Conservation (phyloP, 2,797 vertebrate species). For the Coreius guichenoti region DNA sequence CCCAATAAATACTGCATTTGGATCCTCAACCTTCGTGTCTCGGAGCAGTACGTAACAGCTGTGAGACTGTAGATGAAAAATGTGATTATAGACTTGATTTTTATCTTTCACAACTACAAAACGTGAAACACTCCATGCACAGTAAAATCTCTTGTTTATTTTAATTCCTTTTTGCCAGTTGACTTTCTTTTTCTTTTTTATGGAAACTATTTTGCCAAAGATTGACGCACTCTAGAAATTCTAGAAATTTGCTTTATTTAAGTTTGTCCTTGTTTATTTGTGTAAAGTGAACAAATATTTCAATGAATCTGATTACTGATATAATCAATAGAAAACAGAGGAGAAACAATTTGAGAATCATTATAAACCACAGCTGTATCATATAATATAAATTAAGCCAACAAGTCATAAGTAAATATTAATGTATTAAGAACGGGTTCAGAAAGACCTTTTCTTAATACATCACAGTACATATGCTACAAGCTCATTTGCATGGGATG, state of each 20-base stretch:
- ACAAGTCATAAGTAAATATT: not conserved
- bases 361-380: not conserved
- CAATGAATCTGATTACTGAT: not conserved
- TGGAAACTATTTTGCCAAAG: slow-evolving; percentile 21
- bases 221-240: no score
- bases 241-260: not conserved
- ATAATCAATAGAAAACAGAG: not conserved
- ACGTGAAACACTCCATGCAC: not conserved
- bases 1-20: no score
- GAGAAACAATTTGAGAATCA: not conserved
- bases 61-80: not conserved
- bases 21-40: no score
- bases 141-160: no score
- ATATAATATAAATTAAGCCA: not conserved
- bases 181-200: no score
- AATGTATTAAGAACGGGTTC: not conserved
- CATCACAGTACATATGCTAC: not conserved
- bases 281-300: not conserved
- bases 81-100: not conserved
- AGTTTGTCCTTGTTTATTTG: not conserved
- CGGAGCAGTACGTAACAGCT: no score
- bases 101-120: not conserved
- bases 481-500: not conserved
- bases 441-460: not conserved
- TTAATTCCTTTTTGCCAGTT: no score